Evolutionary conservation across 2,113 vertebrate species (phyloP).

Genomic region (Prochilodus magdalenae): DNA sequence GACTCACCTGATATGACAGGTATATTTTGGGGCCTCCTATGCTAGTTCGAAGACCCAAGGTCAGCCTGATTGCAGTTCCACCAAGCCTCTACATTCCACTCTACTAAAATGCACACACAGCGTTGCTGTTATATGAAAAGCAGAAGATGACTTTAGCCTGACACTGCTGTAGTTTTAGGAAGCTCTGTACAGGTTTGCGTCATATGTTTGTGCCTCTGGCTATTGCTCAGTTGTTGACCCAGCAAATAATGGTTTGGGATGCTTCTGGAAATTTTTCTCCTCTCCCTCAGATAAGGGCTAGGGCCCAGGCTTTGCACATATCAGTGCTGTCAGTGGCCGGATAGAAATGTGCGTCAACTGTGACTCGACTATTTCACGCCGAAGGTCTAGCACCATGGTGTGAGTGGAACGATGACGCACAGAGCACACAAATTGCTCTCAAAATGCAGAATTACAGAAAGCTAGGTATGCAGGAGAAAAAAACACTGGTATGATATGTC

Average conservation of each 20-base stretch:
- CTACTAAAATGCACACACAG: neutral
- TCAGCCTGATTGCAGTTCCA: neutral
- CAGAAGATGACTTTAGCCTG: neutral
- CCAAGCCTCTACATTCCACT: constrained; percentile 24
- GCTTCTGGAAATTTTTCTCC: neutral
- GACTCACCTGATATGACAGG: neutral
- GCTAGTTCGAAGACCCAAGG: neutral
- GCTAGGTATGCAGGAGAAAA: neutral
- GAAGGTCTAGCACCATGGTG: constrained; percentile 66
- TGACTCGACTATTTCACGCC: constrained; percentile 51
- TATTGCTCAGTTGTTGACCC: neutral
- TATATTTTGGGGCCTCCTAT: neutral
- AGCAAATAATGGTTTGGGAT: neutral
- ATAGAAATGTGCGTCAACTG: constrained; percentile 57
- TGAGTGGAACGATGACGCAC: constrained; percentile 51
- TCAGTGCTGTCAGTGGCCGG: constrained; percentile 17
- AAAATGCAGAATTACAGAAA: constrained; percentile 3
- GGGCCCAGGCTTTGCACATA: neutral
- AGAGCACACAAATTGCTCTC: neutral
- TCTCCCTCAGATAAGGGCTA: neutral
- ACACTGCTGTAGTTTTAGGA: neutral
- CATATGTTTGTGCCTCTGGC: neutral
- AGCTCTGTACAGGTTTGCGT: neutral
- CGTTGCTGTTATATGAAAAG: neutral
- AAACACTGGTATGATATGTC: neutral